These are phyloP conservation scores for Acipenser transmontanus DNA, from an alignment of 2,797 vertebrate species.

Conservation along the genomic window DNA sequence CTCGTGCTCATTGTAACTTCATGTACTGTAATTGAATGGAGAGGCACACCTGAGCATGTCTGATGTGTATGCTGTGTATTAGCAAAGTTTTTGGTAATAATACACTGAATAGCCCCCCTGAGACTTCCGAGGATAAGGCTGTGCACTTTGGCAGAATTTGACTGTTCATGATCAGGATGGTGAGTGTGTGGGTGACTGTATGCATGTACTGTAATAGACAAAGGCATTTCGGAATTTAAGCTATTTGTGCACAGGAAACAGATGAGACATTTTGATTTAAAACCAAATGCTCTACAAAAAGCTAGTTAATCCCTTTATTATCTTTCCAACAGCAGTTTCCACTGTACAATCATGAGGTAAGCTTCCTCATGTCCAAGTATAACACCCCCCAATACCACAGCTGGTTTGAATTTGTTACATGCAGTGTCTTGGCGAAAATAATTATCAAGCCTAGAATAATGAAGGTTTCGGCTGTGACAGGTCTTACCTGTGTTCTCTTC, in stretches of 20 bases:
- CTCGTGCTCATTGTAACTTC: too few relatives aligned
- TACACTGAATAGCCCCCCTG: too few relatives aligned
- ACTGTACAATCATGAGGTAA: constrained; percentile 73
- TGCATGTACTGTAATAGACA: constrained; percentile 70
- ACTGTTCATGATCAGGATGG: not conserved
- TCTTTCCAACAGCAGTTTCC: constrained; percentile 85
- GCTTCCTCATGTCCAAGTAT: constrained; percentile 68
- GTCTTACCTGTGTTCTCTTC: constrained; percentile 46
- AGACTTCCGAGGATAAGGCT: too few relatives aligned
- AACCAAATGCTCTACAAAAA: constrained; percentile 77
- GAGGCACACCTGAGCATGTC: too few relatives aligned
- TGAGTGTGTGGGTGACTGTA: not conserved
- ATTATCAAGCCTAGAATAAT: constrained; percentile 49
- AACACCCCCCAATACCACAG: constrained; percentile 64
- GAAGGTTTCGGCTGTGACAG: constrained; percentile 50
- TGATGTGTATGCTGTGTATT: too few relatives aligned
- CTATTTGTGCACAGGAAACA: constrained; percentile 85
- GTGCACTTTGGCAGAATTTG: not conserved
- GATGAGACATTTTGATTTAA: constrained; percentile 92
- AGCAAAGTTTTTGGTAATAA: too few relatives aligned
- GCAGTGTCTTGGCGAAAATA: constrained; percentile 56
- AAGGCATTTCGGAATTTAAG: constrained; percentile 79
- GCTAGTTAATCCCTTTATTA: constrained; percentile 90
- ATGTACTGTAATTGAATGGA: too few relatives aligned
- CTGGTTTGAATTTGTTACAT: constrained; percentile 72